Evolutionary conservation across 1,140 invertebrate species (phyloP), one percentile per base, ranked within the genome.

Genomic region (Zaprionus vittiger): DNA sequence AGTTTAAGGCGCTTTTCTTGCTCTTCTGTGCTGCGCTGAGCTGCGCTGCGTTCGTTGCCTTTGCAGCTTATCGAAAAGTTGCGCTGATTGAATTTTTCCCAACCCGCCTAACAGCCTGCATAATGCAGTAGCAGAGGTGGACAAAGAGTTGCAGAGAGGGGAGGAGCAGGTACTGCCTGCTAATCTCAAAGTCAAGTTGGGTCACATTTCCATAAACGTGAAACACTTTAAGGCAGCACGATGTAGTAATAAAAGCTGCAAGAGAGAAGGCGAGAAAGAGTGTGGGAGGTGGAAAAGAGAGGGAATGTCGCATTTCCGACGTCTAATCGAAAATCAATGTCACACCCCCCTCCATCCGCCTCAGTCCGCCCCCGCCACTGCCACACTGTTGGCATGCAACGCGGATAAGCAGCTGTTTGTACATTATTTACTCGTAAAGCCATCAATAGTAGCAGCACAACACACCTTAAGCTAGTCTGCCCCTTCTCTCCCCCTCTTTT

Each of bases 381-480:
- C 38, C 1, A 11, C 44, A 22, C 34, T 67, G 57, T 34, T 52
- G 62, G 68, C 63, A 65, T 74, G 68, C 77, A 71, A 77, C 57
- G 81, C 64, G 85, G 77, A 90, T 85, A 85, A 90, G 85, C 85
- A 90, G 85, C 81, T 90, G 85, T 90, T 90, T 90, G 86, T 90
- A 90, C 86, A 90, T 90, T 90, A 90, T 90, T 90, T 90, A 90
- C 85, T 85, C 81, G 81, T 90, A 90, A 76, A 90, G 81, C 79
- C 86, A 90, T 90, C 85, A 82, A 90, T 90, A 90, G 76, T 62
- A 38, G 49, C 41, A 34, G 15, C 38, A 41, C 15, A 41, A 12
- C 22, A 63, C 56, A 67, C 47, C 54, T 60, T 56, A 54, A 60
- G 47, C 47, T 52, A 38, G 5, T 20, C 34, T 15, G 47, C 63